These are phyloP conservation scores for Acipenser transmontanus DNA, from an alignment of 2,797 vertebrate species.

Conservation along the genomic window DNA sequence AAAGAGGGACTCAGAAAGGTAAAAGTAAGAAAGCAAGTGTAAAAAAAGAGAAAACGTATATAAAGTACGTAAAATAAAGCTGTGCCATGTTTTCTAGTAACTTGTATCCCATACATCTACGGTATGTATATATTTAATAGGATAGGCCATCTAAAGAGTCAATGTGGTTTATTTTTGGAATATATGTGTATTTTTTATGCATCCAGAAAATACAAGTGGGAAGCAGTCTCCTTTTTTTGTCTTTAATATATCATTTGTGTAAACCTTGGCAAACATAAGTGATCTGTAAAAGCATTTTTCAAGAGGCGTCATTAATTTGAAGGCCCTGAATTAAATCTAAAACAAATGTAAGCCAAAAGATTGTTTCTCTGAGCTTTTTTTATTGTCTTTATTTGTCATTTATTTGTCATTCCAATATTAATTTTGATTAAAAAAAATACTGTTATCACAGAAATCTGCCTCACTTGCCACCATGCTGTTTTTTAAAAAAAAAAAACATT, in stretches of 20 bases:
- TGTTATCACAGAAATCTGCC: too few species aligned
- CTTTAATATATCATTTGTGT: background rate
- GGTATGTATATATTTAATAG: conserved; percentile 23
- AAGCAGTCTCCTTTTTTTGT: background rate
- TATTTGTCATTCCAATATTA: too few species aligned
- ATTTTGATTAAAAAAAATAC: too few species aligned
- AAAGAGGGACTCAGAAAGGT: conserved; percentile 24
- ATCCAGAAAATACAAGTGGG: background rate
- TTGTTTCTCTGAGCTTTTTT: too few species aligned
- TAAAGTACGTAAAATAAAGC: background rate
- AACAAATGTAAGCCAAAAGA: too few species aligned
- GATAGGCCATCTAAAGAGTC: too few species aligned
- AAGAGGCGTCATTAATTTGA: background rate
- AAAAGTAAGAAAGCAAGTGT: conserved; percentile 32
- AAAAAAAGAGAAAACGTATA: conserved; percentile 35
- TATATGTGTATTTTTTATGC: background rate
- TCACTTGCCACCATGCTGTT: too few species aligned
- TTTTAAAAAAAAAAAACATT: too few species aligned
- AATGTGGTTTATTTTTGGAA: background rate
- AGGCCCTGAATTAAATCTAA: background rate
- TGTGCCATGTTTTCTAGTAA: background rate
- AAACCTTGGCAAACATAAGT: background rate
- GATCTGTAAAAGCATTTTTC: background rate
- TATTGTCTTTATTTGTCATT: too few species aligned
- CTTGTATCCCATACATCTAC: conserved; percentile 20